Evolutionary conservation across 2,797 vertebrate species (phyloP).

Genomic region (Catostomus latipinnis): DNA sequence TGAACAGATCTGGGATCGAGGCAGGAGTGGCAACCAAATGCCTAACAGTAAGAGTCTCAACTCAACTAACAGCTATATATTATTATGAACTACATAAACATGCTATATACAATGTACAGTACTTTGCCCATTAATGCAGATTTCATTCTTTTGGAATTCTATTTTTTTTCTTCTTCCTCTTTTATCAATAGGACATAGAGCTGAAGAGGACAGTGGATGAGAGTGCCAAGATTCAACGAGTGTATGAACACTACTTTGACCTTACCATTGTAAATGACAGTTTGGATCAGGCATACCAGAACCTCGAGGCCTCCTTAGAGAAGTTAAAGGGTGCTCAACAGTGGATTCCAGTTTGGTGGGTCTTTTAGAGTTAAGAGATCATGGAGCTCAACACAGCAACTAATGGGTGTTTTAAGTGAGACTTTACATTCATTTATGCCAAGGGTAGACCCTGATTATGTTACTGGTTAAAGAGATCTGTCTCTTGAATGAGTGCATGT

Average conservation of each 20-base stretch:
- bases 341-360: slow-evolving; percentile 96
- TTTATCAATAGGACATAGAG: slow-evolving; percentile 81
- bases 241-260: slow-evolving; percentile 93
- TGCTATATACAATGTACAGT: too few species aligned
- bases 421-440: slow-evolving; percentile 14
- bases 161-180: neutral
- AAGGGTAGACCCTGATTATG: neutral
- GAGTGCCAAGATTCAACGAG: slow-evolving; percentile 86
- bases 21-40: slow-evolving; percentile 81
- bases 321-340: slow-evolving; percentile 86
- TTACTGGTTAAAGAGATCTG: neutral
- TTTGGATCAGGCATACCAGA: slow-evolving; percentile 88
- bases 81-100: too few species aligned
- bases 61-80: too few species aligned
- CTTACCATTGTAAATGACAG: slow-evolving; percentile 89
- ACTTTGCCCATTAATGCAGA: too few species aligned
- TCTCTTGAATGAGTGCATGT: slow-evolving; percentile 11
- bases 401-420: neutral
- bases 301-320: slow-evolving; percentile 85
- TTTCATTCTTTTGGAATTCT: neutral
- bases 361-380: slow-evolving; percentile 78
- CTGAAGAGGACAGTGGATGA: slow-evolving; percentile 88
- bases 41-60: slow-evolving; percentile 70
- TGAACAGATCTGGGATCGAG: slow-evolving; percentile 82
- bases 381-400: neutral